Evolutionary conservation across 1,140 invertebrate species (phyloP).

Genomic region (Pseudomyrmex flavicornis): DNA sequence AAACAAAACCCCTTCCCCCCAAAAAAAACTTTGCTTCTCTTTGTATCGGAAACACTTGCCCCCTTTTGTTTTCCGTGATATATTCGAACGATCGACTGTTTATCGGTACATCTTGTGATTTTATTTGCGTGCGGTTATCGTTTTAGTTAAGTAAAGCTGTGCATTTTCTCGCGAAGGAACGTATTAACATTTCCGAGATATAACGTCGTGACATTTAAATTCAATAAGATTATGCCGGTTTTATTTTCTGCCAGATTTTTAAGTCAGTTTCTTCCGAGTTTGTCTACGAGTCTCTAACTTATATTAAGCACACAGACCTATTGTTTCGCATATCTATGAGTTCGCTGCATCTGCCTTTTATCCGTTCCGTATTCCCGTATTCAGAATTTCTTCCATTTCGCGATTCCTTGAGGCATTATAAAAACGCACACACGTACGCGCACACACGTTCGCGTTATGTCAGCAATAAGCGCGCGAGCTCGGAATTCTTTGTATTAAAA

Average conservation of each 20-base stretch:
- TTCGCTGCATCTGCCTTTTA: conserved; percentile 20
- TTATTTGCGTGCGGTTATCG: background rate
- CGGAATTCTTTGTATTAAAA: conserved; percentile 11
- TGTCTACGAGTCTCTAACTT: background rate
- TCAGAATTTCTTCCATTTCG: conserved; percentile 5
- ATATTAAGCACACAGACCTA: background rate
- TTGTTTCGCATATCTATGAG: conserved; percentile 4
- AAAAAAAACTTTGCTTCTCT: conserved; percentile 1
- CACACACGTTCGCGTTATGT: background rate
- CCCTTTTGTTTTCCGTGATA: conserved; percentile 1
- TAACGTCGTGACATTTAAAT: background rate
- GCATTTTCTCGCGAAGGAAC: background rate
- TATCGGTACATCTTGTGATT: conserved; percentile 2
- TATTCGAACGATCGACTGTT: background rate
- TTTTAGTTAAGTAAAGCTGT: background rate
- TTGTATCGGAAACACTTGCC: background rate
- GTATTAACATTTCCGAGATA: no score
- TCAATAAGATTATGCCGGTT: background rate
- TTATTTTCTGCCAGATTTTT: background rate
- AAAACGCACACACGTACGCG: background rate
- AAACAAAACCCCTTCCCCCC: background rate
- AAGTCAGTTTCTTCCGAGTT: no score
- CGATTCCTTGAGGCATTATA: conserved; percentile 12
- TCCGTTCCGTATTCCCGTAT: conserved; percentile 16
- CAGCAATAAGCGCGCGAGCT: background rate